Conservation (phyloP, 2,113 vertebrate genomes). For the Anser brachyrhynchus region DNA sequence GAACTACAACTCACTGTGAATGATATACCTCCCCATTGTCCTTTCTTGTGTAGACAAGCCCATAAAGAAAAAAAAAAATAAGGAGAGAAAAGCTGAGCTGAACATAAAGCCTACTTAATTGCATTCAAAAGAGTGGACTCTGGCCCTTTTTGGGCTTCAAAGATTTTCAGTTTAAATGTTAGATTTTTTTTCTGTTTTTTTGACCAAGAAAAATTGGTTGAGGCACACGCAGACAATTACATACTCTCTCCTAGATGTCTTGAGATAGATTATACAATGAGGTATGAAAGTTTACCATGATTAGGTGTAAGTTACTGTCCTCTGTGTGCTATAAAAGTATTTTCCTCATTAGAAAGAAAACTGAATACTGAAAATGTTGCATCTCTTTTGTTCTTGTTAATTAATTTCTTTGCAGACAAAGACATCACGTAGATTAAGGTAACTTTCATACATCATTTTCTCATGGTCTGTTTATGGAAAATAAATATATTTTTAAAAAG, state of each 20-base stretch:
- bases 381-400: background rate
- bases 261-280: background rate
- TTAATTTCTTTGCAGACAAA: background rate
- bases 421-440: background rate
- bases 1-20: slow-evolving; percentile 25
- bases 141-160: background rate
- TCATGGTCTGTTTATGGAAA: background rate
- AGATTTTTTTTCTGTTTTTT: background rate
- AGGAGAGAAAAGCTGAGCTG: background rate
- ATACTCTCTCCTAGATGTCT: background rate
- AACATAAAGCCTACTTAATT: background rate
- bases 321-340: background rate
- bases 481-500: background rate
- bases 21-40: slow-evolving; percentile 33
- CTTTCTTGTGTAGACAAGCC: slow-evolving; percentile 4
- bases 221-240: background rate
- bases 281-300: background rate
- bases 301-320: background rate
- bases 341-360: background rate
- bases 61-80: background rate
- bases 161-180: background rate
- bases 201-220: background rate
- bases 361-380: background rate
- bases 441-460: too few relatives aligned
- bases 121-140: background rate